Evolutionary conservation across 1,140 invertebrate genomes (phyloP).

Genomic region (Prorops nasuta): DNA sequence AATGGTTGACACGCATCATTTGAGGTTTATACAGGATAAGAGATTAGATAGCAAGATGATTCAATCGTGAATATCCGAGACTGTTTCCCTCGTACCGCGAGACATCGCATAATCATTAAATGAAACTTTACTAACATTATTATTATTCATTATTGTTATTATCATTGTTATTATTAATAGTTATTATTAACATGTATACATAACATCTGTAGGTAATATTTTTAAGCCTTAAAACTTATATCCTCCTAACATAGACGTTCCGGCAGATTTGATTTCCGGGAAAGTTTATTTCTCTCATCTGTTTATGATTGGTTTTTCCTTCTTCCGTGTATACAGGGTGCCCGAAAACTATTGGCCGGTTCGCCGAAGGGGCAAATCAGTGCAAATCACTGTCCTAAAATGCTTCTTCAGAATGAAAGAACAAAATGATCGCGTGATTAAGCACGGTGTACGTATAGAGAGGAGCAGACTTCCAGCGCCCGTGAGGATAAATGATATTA

Average conservation of each 20-base stretch:
- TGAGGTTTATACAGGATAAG: no score
- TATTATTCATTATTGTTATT: slow-evolving; percentile 11
- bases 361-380: slow-evolving; percentile 24
- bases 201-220: slow-evolving; percentile 48
- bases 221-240: slow-evolving; percentile 45
- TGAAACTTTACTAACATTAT: slow-evolving; percentile 12
- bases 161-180: slow-evolving; percentile 28
- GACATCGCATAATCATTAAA: no score
- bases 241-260: slow-evolving; percentile 29
- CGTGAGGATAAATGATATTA: slow-evolving; percentile 42
- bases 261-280: no score
- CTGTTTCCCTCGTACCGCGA: no score
- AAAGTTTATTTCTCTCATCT: slow-evolving; percentile 19
- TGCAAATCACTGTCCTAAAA: no score
- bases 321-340: slow-evolving; percentile 15
- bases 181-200: slow-evolving; percentile 51
- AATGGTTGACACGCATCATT: no score
- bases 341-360: slow-evolving; percentile 15
- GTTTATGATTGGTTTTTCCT: slow-evolving; percentile 19
- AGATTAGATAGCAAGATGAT: no score
- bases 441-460: no score
- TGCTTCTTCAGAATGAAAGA: slow-evolving; percentile 9
- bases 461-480: no score
- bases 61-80: no score
- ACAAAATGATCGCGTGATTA: slow-evolving; percentile 2